Percentiles rank a stretch among this genome's conserved stretches.
Conservation (phyloP, 2,797 vertebrate genomes). For the Hydrophis major region DNA sequence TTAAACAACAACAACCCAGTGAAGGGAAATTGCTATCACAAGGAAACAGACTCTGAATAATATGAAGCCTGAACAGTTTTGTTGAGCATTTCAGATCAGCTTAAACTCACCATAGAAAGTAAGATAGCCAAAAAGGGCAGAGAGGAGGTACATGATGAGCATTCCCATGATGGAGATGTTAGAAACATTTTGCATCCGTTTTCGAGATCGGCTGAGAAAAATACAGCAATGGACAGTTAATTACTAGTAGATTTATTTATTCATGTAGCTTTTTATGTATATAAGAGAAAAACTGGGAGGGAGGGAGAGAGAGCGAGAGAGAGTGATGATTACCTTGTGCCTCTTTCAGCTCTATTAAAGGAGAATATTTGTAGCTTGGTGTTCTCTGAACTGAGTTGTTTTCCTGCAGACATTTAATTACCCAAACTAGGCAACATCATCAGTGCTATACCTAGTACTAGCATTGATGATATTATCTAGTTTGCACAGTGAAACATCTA, state of each 20-base stretch:
- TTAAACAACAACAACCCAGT: not conserved
- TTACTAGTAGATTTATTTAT: not conserved
- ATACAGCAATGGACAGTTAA: slow-evolving; percentile 22
- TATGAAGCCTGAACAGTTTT: not conserved
- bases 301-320: not conserved
- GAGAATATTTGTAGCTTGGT: not conserved
- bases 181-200: slow-evolving; percentile 92
- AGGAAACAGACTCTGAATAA: not conserved
- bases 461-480: not conserved
- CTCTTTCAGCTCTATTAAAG: not conserved
- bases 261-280: not conserved
- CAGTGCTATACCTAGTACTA: not conserved
- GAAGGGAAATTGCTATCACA: not conserved
- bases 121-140: slow-evolving; percentile 93
- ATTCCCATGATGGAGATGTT: slow-evolving; percentile 94
- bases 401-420: not conserved
- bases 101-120: slow-evolving; percentile 87
- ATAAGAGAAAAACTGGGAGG: not conserved
- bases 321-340: not conserved
- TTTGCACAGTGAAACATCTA: not conserved
- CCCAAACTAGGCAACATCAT: not conserved
- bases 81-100: not conserved
- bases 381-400: not conserved
- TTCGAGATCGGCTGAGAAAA: slow-evolving; percentile 79
- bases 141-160: slow-evolving; percentile 94